Conservation (phyloP, 2,113 vertebrate species). For the Hiodon alosoides region DNA sequence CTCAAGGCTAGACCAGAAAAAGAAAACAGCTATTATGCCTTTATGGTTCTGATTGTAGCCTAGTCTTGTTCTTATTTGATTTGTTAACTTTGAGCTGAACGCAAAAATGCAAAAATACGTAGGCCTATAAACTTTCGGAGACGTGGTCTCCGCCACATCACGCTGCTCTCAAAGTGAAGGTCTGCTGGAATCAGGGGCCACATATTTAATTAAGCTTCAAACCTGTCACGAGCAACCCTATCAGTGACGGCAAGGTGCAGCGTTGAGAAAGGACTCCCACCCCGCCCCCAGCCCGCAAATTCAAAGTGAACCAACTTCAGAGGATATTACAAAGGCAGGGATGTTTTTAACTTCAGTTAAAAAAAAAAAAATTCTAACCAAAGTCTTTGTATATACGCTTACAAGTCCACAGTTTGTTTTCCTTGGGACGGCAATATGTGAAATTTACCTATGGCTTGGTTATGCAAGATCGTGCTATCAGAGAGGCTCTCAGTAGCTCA, state of each 20-base stretch:
- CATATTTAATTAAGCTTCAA: not conserved
- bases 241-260: too few species aligned
- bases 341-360: not conserved
- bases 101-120: too few species aligned
- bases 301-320: not conserved
- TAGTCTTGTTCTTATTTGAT: not conserved
- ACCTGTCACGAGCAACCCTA: not conserved
- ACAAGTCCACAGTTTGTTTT: not conserved
- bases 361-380: too few species aligned
- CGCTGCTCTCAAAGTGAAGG: not conserved
- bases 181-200: not conserved
- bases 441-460: conserved; percentile 29
- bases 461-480: conserved; percentile 25
- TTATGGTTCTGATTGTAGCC: not conserved
- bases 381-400: too few species aligned
- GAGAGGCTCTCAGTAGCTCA: conserved; percentile 24
- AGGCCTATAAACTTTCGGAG: too few species aligned
- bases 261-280: too few species aligned
- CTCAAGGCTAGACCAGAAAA: too few species aligned
- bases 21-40: not conserved
- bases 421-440: not conserved
- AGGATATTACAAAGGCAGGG: not conserved
- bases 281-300: too few species aligned
- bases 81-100: not conserved
- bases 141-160: not conserved